Conservation (phyloP, 35 echinoderm and acorn worm genomes). For the Anneissia japonica region DNA sequence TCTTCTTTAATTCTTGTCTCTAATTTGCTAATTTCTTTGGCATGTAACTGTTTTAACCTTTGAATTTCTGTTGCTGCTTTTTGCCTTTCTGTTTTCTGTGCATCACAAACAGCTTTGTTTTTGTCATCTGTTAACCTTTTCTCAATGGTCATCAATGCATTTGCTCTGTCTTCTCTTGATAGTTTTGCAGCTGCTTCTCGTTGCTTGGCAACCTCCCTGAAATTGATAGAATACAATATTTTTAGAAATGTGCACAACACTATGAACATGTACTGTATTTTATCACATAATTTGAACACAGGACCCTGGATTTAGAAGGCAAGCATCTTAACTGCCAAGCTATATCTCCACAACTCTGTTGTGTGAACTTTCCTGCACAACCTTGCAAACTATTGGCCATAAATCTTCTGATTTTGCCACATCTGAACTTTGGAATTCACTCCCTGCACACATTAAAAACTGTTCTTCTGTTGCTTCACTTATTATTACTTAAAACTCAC, state of each 20-base stretch:
- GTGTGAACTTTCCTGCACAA: too few relatives aligned
- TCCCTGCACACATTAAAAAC: too few relatives aligned
- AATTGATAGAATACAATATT: background rate
- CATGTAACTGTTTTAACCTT: constrained; percentile 21
- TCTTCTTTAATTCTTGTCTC: constrained; percentile 9
- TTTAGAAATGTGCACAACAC: background rate
- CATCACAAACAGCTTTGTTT: constrained; percentile 6
- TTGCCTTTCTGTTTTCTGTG: constrained; percentile 29
- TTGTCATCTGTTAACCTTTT: constrained; percentile 22
- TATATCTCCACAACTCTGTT: too few relatives aligned
- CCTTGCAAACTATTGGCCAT: too few relatives aligned
- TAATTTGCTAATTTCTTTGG: constrained; percentile 10
- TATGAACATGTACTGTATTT: too few relatives aligned
- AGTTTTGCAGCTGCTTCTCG: constrained; percentile 24
- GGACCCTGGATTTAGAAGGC: too few relatives aligned
- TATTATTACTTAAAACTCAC: too few relatives aligned
- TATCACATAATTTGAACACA: too few relatives aligned
- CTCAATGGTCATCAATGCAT: constrained; percentile 13
- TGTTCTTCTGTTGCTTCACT: too few relatives aligned
- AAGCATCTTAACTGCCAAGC: too few relatives aligned
- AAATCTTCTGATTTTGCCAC: too few relatives aligned
- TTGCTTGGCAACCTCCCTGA: constrained; percentile 14
- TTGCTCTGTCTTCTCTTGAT: constrained; percentile 18
- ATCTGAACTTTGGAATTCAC: too few relatives aligned
- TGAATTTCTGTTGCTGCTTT: constrained; percentile 27